Percentiles rank a stretch among this genome's conserved stretches.
Evolutionary conservation across 1,140 invertebrate species (phyloP).

Genomic region (Panulirus ornatus): DNA sequence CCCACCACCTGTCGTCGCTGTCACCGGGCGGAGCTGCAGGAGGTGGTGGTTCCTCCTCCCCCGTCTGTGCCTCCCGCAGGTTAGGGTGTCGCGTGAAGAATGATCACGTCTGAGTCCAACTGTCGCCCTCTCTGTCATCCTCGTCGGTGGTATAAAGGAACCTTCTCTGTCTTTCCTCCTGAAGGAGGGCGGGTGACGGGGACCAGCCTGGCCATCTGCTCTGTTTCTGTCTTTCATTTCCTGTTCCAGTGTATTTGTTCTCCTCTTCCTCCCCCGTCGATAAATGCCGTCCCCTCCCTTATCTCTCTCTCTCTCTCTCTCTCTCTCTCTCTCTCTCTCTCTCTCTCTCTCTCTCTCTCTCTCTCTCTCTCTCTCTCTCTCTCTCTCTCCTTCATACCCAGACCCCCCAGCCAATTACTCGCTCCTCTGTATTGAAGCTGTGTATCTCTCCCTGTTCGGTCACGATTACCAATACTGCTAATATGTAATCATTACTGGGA

Average conservation of each 20-base stretch:
- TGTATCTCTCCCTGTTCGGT: too few species aligned
- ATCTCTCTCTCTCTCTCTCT: not conserved
- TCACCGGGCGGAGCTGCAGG: not conserved
- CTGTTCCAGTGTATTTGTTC: not conserved
- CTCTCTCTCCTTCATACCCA: not conserved
- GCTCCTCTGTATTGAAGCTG: too few species aligned
- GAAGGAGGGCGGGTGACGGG: not conserved
- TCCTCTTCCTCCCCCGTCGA: not conserved
- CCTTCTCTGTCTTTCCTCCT: not conserved
- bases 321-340: not conserved
- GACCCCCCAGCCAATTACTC: too few species aligned
- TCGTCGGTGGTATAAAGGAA: not conserved
- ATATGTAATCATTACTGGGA: too few species aligned
- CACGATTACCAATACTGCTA: too few species aligned
- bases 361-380: not conserved
- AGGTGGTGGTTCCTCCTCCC: too few species aligned
- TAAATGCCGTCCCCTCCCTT: not conserved
- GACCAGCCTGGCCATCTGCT: not conserved
- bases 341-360: not conserved
- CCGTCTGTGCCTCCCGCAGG: not conserved
- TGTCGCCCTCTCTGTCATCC: not conserved
- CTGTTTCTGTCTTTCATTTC: not conserved
- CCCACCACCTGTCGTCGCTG: not conserved
- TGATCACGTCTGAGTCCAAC: not conserved
- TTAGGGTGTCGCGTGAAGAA: not conserved